These are phyloP conservation scores for Oreochromis aureus DNA, from an alignment of 2,113 vertebrate species.

Conservation along the genomic window DNA sequence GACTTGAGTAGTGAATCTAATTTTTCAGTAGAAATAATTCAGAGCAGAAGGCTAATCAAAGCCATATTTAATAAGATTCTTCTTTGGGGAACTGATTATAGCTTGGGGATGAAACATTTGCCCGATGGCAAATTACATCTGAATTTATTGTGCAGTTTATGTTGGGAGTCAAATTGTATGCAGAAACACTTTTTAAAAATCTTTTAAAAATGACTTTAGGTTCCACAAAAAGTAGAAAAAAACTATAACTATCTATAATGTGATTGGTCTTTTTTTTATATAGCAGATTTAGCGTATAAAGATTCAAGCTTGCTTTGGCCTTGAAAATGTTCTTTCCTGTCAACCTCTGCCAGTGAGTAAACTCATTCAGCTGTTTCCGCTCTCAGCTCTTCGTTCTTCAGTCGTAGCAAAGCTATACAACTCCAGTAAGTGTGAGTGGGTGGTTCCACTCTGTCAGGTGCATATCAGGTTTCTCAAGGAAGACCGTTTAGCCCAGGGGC, in stretches of 20 bases:
- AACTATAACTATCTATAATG: background rate
- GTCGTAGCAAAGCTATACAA: background rate
- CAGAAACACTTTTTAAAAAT: accelerated
- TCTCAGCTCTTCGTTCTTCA: background rate
- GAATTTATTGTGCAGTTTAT: background rate
- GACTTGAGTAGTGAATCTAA: background rate
- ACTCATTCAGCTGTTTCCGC: background rate
- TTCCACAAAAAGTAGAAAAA: background rate
- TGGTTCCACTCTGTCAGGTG: slow-evolving; percentile 8
- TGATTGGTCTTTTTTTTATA: background rate
- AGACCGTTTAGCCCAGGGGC: slow-evolving; percentile 23
- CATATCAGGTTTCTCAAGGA: slow-evolving; percentile 27
- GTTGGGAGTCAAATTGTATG: background rate
- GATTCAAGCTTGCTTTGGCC: background rate
- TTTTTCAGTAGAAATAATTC: background rate
- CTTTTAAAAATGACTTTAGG: background rate
- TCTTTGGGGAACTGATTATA: background rate
- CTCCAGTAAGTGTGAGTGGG: background rate
- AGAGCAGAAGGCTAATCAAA: background rate
- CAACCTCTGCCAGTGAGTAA: background rate
- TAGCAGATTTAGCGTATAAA: background rate
- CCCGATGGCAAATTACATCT: background rate
- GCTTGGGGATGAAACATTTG: background rate
- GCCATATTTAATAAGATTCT: background rate
- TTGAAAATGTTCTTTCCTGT: background rate